Evolutionary conservation across 2,113 vertebrate genomes (phyloP).

Genomic region (Cynocephalus volans): DNA sequence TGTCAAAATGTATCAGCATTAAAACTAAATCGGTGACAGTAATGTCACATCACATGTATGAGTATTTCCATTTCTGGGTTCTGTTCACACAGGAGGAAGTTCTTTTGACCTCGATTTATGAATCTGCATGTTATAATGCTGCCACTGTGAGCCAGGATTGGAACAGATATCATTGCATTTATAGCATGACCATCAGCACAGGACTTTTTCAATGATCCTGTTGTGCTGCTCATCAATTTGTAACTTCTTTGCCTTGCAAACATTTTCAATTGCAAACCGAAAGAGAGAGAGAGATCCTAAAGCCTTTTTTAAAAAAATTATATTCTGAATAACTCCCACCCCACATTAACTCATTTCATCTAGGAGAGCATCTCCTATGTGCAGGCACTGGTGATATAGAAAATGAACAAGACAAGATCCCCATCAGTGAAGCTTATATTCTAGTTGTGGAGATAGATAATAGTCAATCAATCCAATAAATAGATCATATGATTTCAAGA

Average conservation of each 20-base stretch:
- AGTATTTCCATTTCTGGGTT: not conserved
- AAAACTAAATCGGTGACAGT: accelerated
- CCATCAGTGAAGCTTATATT: accelerated
- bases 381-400: no score
- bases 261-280: not conserved
- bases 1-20: accelerated
- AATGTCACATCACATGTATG: accelerated
- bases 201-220: not conserved
- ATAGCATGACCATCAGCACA: accelerated
- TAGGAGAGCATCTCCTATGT: accelerated
- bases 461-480: not conserved
- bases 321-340: accelerated
- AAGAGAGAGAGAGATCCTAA: not conserved
- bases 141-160: not conserved
- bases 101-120: not conserved
- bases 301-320: accelerated
- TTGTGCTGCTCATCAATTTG: accelerated
- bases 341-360: not conserved
- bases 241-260: not conserved
- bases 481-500: accelerated
- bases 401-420: accelerated
- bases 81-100: not conserved
- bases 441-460: not conserved
- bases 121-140: not conserved
- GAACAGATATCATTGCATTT: not conserved